Base-by-base conservation (phyloP, 2,888 invertebrate genomes). In the Muscina levida region DNA sequence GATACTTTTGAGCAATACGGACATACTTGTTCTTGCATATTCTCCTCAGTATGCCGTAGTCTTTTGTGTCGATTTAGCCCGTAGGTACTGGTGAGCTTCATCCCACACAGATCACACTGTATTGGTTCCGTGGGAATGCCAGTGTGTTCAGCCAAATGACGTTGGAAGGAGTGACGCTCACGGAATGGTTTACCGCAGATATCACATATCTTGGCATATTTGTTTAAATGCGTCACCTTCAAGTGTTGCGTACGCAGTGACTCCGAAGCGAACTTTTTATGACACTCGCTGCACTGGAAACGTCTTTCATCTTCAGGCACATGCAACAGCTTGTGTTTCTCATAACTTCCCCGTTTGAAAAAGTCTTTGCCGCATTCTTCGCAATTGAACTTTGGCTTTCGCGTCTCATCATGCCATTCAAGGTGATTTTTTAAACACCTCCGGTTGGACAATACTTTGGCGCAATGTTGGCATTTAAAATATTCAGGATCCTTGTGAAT, bases 141-240 rank as follows among this genome's bases (percentile, higher is more conserved):
- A 2, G 86, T 79, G 70, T 90, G 89, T 57, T 89, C 88, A 26
- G 86, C 82, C 85, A 87, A 87, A 82, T 89, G 89, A 0, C 88
- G 85, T 26, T 82, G 85, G 67, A 89, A 84, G 15, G 86, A 86
- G 39, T 87, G 87, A 0, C 85, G 83, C 0, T 87, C 87, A 0
- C 86, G 84, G 53, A 89, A 85, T 0, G 87, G 85, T 73, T 89
- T 89, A 1, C 90, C 89, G 26, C 89, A 89, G n/a, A 89, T 86
- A 62, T 90, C 88, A 79, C 89, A 90, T 26, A 89, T 86, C 82
- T 87, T 89, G 2, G 86, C 86, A 70, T 89, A 89, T n/a, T 85
- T 85, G 46, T 87, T 86, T 39, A 87, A 82, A 74, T 89, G 89
- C 19, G 88, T 87, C 37, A 86, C 74, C 24, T 86, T 44, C 15